phyloP scores from a whole-genome alignment of 37 sponge, comb jelly and placozoan species.

The Mnemiopsis leidyi region DNA sequence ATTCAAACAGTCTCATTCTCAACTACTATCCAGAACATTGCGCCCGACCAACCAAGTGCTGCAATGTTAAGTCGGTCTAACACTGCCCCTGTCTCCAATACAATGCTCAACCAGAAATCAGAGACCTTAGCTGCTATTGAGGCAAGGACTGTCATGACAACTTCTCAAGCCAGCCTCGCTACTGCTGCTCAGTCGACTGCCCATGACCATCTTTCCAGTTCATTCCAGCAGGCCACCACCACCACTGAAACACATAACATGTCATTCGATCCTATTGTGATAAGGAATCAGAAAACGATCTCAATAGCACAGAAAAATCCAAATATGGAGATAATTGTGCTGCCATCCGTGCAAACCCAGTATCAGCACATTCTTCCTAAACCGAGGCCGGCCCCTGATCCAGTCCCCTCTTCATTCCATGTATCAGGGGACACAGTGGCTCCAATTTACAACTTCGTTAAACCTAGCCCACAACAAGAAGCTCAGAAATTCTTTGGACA shows the following conservation, averaged over 20 bases:
- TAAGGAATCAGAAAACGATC: not conserved
- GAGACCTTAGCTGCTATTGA: not conserved
- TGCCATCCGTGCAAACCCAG: not conserved
- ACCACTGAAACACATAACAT: not conserved
- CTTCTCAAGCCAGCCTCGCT: not conserved
- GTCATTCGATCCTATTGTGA: conserved; percentile 6
- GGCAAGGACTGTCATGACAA: not conserved
- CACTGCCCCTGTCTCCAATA: not conserved
- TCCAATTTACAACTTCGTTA: not conserved
- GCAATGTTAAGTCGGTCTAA: no score
- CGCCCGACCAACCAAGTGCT: not conserved
- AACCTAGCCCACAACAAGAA: not conserved
- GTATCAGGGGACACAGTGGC: not conserved
- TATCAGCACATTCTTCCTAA: not conserved
- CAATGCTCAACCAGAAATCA: not conserved
- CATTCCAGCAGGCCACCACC: not conserved
- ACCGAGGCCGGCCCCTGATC: not conserved
- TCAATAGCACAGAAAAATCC: not conserved
- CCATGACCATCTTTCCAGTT: not conserved
- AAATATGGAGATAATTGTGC: conserved; percentile 7
- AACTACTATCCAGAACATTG: not conserved
- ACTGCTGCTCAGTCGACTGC: not conserved
- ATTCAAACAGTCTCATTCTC: not conserved
- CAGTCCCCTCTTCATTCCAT: not conserved
- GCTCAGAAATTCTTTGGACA: conserved; percentile 25